phyloP scores from a whole-genome alignment of 2,888 invertebrate species.

The Epirrhoe tristata region DNA sequence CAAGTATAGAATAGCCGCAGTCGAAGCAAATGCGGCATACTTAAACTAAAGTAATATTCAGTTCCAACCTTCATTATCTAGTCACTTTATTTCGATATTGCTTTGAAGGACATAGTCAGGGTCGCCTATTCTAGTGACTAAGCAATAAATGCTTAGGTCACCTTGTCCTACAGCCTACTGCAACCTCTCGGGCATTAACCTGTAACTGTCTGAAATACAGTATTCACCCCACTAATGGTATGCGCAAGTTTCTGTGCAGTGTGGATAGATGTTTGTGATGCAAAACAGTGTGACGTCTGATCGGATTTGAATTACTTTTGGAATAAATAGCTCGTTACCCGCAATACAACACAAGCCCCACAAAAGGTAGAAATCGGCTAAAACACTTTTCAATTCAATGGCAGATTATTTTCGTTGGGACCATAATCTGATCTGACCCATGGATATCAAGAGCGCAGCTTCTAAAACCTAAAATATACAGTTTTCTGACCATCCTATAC shows the following conservation, averaged over 20 bases:
- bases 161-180: conserved; percentile 23
- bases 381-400: not conserved
- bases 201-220: conserved; percentile 11
- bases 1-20: conserved; percentile 12
- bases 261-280: not conserved
- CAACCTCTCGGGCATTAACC: conserved; percentile 15
- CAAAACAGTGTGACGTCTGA: not conserved
- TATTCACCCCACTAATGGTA: not conserved
- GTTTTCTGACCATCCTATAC: not conserved
- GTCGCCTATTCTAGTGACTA: conserved; percentile 10
- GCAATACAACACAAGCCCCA: not conserved
- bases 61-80: conserved; percentile 1
- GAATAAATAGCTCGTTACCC: not conserved
- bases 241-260: not conserved
- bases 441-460: not conserved
- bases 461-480: not conserved
- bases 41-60: not conserved
- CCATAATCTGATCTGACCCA: not conserved
- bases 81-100: conserved; percentile 3
- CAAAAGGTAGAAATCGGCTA: not conserved
- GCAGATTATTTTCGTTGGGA: not conserved
- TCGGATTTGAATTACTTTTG: not conserved
- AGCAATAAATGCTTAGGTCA: conserved; percentile 28
- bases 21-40: not conserved
- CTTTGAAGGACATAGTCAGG: conserved; percentile 19